Evolutionary conservation across 2,113 vertebrate species (phyloP).

Genomic region (Dolichotis patagonum): DNA sequence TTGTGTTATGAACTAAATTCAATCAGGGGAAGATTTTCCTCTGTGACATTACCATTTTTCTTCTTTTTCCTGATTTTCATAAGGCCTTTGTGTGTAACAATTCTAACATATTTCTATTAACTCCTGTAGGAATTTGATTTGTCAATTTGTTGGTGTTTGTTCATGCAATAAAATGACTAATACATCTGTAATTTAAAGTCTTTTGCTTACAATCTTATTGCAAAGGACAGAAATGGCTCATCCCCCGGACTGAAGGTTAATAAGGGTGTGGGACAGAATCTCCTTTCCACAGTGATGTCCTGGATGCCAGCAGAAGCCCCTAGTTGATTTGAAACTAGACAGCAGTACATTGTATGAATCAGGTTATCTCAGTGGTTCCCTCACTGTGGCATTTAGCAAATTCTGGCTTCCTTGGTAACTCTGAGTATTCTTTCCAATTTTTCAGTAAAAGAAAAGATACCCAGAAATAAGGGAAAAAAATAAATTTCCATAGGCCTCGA

Average conservation of each 20-base stretch:
- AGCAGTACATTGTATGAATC: not conserved
- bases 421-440: not conserved
- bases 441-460: not conserved
- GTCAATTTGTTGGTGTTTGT: not conserved
- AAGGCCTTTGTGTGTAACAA: not conserved
- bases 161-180: not conserved
- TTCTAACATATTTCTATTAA: not conserved
- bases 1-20: not conserved
- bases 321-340: not conserved
- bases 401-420: not conserved
- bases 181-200: not conserved
- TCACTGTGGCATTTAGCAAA: not conserved
- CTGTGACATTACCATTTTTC: not conserved
- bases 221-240: not conserved
- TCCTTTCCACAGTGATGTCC: not conserved
- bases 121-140: not conserved
- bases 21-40: not conserved
- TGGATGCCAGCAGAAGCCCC: too few relatives aligned
- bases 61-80: not conserved
- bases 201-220: not conserved
- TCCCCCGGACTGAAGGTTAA: not conserved
- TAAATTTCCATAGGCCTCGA: not conserved
- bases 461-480: not conserved
- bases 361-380: not conserved
- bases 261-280: not conserved